Percentiles rank a stretch among this genome's conserved stretches.
phyloP scores from a whole-genome alignment of 2,888 invertebrate species.

The Zele albiditarsus region DNA sequence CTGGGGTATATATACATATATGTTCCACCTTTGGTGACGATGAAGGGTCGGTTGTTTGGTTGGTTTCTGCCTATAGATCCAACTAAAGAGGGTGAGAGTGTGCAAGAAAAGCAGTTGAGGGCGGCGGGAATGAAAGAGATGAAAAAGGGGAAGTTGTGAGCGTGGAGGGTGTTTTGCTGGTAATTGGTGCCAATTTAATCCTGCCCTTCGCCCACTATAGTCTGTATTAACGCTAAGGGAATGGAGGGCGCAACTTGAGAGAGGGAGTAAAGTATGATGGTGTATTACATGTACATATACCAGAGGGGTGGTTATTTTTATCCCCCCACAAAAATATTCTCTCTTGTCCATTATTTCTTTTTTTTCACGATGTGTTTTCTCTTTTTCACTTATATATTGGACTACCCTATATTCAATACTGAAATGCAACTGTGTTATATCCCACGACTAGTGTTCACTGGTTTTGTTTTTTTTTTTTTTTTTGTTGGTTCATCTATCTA shows the following conservation, averaged over 20 bases:
- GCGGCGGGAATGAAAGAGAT: conserved; percentile 37
- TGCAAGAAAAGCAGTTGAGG: conserved; percentile 19
- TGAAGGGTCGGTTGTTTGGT: not conserved
- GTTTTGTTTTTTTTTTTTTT: not conserved
- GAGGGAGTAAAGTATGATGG: conserved; percentile 31
- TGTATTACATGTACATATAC: conserved; percentile 10
- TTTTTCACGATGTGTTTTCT: conserved; percentile 44
- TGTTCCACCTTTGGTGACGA: not conserved
- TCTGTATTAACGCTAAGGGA: conserved; percentile 69
- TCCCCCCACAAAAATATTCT: conserved; percentile 19
- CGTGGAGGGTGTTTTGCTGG: conserved; percentile 76
- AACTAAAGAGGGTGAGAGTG: conserved; percentile 26
- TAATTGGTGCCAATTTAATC: conserved; percentile 81
- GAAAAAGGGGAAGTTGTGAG: conserved; percentile 63
- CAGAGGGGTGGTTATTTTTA: conserved; percentile 47
- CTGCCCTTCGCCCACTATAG: conserved; percentile 74
- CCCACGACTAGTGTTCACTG: conserved; percentile 41
- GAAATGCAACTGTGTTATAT: conserved; percentile 24
- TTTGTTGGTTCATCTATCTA: conserved; percentile 11
- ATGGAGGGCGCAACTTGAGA: conserved; percentile 48
- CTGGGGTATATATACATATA: conserved; percentile 1
- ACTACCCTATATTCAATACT: conserved; percentile 52
- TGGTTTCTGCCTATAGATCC: not conserved
- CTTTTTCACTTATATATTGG: conserved; percentile 44
- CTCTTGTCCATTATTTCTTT: conserved; percentile 33